Evolutionary conservation across 2,113 vertebrate genomes (phyloP).

Genomic region (Pteruthius melanotis): DNA sequence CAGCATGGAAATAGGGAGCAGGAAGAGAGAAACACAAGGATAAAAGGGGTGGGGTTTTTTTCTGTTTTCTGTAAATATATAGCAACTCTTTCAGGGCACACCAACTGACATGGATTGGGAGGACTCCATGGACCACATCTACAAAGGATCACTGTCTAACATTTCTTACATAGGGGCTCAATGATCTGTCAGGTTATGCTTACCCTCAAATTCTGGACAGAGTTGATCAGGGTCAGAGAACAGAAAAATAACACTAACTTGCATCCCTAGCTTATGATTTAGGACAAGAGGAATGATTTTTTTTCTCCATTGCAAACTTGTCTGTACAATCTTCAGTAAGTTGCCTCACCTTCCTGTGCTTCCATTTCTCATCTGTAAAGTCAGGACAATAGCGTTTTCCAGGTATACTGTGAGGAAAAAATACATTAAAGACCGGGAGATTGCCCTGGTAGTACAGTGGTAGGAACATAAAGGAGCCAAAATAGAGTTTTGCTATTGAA

Average conservation of each 20-base stretch:
- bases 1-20: background rate
- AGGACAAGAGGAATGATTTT: background rate
- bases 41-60: fast-evolving
- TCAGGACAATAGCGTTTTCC: constrained; percentile 41
- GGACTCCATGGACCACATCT: background rate
- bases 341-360: constrained; percentile 26
- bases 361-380: constrained; percentile 36
- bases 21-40: background rate
- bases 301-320: background rate
- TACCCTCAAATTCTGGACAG: background rate
- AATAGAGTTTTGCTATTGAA: constrained; percentile 57
- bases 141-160: background rate
- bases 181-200: background rate
- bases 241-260: background rate
- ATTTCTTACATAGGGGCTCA: background rate
- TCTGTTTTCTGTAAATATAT: background rate
- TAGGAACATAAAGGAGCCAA: constrained; percentile 50
- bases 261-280: background rate
- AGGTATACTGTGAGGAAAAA: constrained; percentile 60
- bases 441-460: constrained; percentile 30
- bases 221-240: background rate
- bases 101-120: background rate
- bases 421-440: constrained; percentile 55
- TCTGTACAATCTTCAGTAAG: background rate
- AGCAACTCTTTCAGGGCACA: background rate